Base-by-base conservation (phyloP, 2,113 vertebrate genomes). In the Ramphastos sulfuratus region DNA sequence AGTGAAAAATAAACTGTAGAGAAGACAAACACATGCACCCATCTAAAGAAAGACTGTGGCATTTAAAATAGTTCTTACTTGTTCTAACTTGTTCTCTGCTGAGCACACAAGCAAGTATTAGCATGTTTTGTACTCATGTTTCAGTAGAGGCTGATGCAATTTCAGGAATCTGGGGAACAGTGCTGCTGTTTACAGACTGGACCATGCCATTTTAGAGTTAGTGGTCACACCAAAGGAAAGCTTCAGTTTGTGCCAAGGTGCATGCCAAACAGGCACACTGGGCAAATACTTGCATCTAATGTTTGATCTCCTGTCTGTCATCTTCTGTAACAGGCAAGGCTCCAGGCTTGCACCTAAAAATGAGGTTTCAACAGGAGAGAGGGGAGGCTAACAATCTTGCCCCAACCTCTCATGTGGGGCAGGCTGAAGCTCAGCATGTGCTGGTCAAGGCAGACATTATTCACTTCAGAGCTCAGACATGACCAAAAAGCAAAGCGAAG, bases 1-100 rank as follows among this genome's bases (percentile, higher is more conserved):
- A 15, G 25, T 21, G 42, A 44, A 67, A 65, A 60, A 44, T 60
- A 7, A 54, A 35, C n/a, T 42, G 37, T 4, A 14, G 24, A 48
- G 31, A 31, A 59, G 25, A 46, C 0, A 0, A 83, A 39, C 24
- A 16, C 0, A 0, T 31, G 16, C 70, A 63, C 20, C 4, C 23
- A 46, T 8, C 54, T 9, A 44, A 67, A 58, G 28, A 67, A 66
- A 77, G 59, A 20, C 1, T 18, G 20, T 75, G 35, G 7, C 28
- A 20, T 67, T 46, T 77, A 31, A 75, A 80, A 35, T 3, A 15
- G 20, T 35, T 80, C 13, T 2, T 30, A 15, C 25, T 50, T 61
- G 37, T 39, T 67, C 27, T 17, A 8, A 6, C 56, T 52, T 75
- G 37, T 44, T 33, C 60, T 67, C 71, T 58, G 55, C 64, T 20